Percentiles rank a stretch among this genome's conserved stretches.
phyloP scores from a whole-genome alignment of 2,113 vertebrate genomes.

The Atractosteus spatula region DNA sequence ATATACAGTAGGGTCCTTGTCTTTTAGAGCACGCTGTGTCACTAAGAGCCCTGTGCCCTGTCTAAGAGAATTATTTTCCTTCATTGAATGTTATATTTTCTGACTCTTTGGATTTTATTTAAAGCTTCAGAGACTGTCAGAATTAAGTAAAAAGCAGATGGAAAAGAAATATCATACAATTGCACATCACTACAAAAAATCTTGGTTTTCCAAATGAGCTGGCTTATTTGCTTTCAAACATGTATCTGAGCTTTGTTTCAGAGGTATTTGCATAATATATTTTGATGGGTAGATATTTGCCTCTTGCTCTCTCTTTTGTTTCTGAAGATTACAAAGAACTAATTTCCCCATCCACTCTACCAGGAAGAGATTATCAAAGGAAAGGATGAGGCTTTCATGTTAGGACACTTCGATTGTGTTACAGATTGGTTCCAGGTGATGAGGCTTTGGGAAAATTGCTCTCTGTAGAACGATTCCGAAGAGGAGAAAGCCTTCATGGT shows the following conservation, averaged over 20 bases:
- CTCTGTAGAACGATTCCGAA: constrained; percentile 56
- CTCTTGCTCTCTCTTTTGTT: constrained; percentile 54
- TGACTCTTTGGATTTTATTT: too few relatives aligned
- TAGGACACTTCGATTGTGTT: constrained; percentile 75
- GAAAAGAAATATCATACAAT: too few relatives aligned
- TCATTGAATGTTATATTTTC: too few relatives aligned
- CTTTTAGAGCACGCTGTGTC: too few relatives aligned
- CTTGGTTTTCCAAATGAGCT: too few relatives aligned
- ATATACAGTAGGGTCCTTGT: too few relatives aligned
- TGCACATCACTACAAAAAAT: too few relatives aligned
- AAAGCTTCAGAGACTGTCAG: too few relatives aligned
- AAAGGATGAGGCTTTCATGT: constrained; percentile 72
- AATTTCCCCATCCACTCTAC: constrained; percentile 64
- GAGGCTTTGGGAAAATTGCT: constrained; percentile 74
- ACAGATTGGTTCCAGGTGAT: constrained; percentile 84
- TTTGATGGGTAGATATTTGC: constrained; percentile 69
- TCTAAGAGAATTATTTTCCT: too few relatives aligned
- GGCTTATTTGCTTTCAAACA: background rate
- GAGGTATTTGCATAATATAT: constrained; percentile 59
- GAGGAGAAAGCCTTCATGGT: constrained; percentile 68
- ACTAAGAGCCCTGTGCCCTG: too few relatives aligned
- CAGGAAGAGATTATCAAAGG: constrained; percentile 75
- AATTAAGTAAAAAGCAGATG: too few relatives aligned
- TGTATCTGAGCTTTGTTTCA: constrained; percentile 68
- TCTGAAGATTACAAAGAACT: constrained; percentile 63